A percentile compares a stretch with the other conserved stretches of the same genome.
These are phyloP conservation scores for Mola mola DNA, from an alignment of 2,113 vertebrate genomes.

Conservation along the genomic window DNA sequence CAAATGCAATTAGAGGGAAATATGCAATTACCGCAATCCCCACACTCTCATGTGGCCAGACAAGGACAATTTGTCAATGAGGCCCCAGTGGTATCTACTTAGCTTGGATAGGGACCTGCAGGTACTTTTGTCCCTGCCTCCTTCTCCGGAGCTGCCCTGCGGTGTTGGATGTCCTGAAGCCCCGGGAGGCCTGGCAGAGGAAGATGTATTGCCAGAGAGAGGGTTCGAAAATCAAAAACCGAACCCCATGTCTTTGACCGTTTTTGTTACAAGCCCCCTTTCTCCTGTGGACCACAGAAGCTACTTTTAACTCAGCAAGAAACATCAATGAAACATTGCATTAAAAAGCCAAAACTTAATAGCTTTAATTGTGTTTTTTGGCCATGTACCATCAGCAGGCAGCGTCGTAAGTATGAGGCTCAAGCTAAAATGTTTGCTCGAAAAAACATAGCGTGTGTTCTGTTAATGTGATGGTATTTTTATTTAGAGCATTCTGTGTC, in stretches of 20 bases:
- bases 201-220: conserved; percentile 67
- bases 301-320: conserved; percentile 24
- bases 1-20: conserved; percentile 85
- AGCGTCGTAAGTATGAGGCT: too few species aligned
- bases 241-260: conserved; percentile 50
- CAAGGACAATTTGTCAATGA: conserved; percentile 84
- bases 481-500: too few species aligned
- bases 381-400: too few species aligned
- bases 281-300: conserved; percentile 8
- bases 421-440: too few species aligned
- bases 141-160: conserved; percentile 53
- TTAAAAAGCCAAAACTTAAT: too few species aligned
- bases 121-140: conserved; percentile 71
- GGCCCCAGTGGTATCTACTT: conserved; percentile 77
- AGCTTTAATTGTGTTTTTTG: too few species aligned
- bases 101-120: conserved; percentile 73
- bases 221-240: conserved; percentile 69
- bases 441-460: too few species aligned
- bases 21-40: conserved; percentile 80
- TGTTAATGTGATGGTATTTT: too few species aligned
- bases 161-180: conserved; percentile 57
- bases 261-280: conserved; percentile 23
- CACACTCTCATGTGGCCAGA: conserved; percentile 77
- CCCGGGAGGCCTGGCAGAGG: conserved; percentile 61
- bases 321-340: too few species aligned